phyloP scores from a whole-genome alignment of 2,113 vertebrate genomes.

The Neogobius melanostomus region DNA sequence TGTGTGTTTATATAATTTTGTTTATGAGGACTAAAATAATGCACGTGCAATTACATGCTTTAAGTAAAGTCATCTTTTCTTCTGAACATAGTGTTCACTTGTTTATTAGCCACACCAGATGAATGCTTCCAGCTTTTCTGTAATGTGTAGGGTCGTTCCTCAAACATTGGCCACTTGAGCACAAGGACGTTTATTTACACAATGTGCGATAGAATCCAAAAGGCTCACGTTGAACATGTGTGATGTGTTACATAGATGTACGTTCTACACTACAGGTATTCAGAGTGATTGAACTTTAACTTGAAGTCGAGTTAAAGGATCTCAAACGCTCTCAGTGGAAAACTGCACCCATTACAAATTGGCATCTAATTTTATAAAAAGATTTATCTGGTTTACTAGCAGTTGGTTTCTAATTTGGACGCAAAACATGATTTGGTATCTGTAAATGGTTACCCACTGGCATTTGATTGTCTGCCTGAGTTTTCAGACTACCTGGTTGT shows the following conservation, averaged over 20 bases:
- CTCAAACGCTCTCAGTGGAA: constrained; percentile 77
- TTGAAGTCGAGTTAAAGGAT: constrained; percentile 85
- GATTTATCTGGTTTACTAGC: constrained; percentile 33
- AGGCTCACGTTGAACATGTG: constrained; percentile 67
- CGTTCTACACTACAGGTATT: constrained; percentile 90
- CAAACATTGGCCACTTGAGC: background rate
- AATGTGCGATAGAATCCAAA: constrained; percentile 31
- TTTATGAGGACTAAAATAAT: background rate
- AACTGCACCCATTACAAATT: constrained; percentile 58
- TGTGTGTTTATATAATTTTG: no score
- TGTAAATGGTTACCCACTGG: constrained; percentile 41
- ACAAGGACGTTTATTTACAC: constrained; percentile 7
- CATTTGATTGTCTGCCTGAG: constrained; percentile 60
- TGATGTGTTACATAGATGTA: constrained; percentile 89
- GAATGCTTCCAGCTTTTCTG: background rate
- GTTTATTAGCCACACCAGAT: background rate
- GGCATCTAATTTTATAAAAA: constrained; percentile 30
- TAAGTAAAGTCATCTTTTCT: no score
- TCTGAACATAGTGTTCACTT: background rate
- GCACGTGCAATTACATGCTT: background rate
- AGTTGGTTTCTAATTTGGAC: constrained; percentile 50
- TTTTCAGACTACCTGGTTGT: constrained; percentile 62
- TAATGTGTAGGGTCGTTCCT: background rate
- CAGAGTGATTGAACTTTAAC: constrained; percentile 86
- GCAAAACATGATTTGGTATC: constrained; percentile 35